A percentile compares a stretch with the other conserved stretches of the same genome.
These are phyloP conservation scores for Agriotes lineatus DNA, from an alignment of 2,888 invertebrate genomes.

Conservation along the genomic window DNA sequence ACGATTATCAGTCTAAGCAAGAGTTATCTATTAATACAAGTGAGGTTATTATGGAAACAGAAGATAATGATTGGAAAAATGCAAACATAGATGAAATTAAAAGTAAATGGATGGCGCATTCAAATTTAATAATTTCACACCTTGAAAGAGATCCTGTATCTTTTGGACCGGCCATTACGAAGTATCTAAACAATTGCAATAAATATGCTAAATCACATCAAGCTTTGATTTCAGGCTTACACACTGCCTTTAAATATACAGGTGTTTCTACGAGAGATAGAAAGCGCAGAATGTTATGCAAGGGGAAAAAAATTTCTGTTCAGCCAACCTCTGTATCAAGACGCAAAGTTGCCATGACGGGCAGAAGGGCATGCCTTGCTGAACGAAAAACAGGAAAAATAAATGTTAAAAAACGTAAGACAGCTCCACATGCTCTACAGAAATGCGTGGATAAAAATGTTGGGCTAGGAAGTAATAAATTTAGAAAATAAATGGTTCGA, in stretches of 20 bases:
- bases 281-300: background rate
- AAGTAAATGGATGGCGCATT: background rate
- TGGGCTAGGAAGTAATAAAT: conserved; percentile 1
- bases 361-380: background rate
- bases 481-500: conserved; percentile 10
- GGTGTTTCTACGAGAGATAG: no score
- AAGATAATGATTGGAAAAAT: background rate
- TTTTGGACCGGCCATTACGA: no score
- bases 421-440: background rate
- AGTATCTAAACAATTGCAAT: no score
- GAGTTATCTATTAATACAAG: no score
- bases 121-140: background rate
- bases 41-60: no score
- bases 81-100: background rate
- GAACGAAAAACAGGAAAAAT: background rate
- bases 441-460: background rate
- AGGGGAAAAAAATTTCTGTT: conserved; percentile 6
- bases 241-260: no score
- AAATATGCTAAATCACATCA: no score
- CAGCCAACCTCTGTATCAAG: background rate
- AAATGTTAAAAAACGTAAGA: background rate
- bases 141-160: no score
- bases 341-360: background rate
- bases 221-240: no score
- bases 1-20: no score